phyloP scores from a whole-genome alignment of 2,888 invertebrate species.

The Palloptera scutellata region DNA sequence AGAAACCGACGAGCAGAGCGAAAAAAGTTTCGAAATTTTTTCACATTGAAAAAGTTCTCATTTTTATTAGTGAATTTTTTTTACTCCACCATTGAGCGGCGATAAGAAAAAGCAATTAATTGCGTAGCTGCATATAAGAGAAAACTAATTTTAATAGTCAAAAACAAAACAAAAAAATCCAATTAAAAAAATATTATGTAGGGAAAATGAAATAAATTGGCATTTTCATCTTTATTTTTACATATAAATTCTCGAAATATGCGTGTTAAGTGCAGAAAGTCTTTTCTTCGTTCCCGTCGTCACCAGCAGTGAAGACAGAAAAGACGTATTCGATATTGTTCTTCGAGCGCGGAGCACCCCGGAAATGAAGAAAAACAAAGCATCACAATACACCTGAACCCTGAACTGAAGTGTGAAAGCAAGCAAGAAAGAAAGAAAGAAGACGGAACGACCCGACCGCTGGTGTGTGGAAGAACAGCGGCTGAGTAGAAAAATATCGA shows the following conservation, averaged over 20 bases:
- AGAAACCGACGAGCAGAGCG: conserved; percentile 35
- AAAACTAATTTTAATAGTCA: conserved; percentile 20
- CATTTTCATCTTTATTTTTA: conserved; percentile 17
- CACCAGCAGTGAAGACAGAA: neutral
- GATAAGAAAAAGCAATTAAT: too few species aligned
- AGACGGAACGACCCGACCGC: neutral
- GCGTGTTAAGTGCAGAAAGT: neutral
- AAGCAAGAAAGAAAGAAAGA: neutral
- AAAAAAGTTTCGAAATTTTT: conserved; percentile 35
- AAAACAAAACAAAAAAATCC: conserved; percentile 2
- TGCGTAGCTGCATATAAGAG: neutral
- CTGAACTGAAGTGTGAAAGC: neutral
- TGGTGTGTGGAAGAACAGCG: too few species aligned
- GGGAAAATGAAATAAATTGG: conserved; percentile 27
- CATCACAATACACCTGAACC: conserved; percentile 27
- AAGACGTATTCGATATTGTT: neutral
- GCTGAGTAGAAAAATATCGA: too few species aligned
- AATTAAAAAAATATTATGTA: conserved; percentile 14
- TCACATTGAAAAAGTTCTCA: conserved; percentile 29
- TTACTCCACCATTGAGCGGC: neutral
- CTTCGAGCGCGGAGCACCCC: conserved; percentile 47
- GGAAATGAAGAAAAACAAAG: conserved; percentile 52
- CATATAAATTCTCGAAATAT: conserved; percentile 16
- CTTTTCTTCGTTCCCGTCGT: neutral
- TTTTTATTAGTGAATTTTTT: conserved; percentile 24